phyloP scores from a whole-genome alignment of 2,888 invertebrate species.

The Laspeyria flexula region DNA sequence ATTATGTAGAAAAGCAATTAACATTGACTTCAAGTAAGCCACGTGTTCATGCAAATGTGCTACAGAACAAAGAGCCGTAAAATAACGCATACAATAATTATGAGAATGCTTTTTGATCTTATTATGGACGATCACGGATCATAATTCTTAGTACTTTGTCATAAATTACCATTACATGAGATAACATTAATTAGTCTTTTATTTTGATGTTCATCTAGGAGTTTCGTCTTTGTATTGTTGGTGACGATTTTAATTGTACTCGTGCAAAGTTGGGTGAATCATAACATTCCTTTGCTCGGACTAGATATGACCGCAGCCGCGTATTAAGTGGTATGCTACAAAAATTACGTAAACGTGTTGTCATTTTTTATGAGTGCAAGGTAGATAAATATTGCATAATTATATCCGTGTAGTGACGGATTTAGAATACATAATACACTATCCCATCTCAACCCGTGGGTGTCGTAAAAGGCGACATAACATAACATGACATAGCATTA shows the following conservation, averaged over 20 bases:
- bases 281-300: constrained; percentile 31
- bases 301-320: constrained; percentile 33
- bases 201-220: constrained; percentile 2
- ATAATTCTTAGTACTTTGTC: constrained; percentile 38
- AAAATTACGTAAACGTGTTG: constrained; percentile 38
- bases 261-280: constrained; percentile 31
- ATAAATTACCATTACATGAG: constrained; percentile 33
- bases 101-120: constrained; percentile 58
- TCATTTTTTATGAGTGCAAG: constrained; percentile 21
- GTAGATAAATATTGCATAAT: constrained; percentile 17
- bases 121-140: constrained; percentile 53
- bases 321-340: constrained; percentile 20
- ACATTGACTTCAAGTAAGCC: constrained; percentile 50
- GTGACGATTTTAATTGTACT: constrained; percentile 25
- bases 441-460: too few species aligned
- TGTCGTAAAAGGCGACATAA: too few species aligned
- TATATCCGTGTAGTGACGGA: too few species aligned
- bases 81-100: constrained; percentile 57
- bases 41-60: constrained; percentile 60
- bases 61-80: constrained; percentile 65
- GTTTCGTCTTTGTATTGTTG: constrained; percentile 16
- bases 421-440: too few species aligned
- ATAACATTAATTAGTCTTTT: constrained; percentile 38
- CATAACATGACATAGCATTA: too few species aligned
- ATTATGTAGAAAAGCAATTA: constrained; percentile 54